A percentile compares a stretch with the other conserved stretches of the same genome.
phyloP scores from a whole-genome alignment of 2,113 vertebrate genomes.

The Lanius ludovicianus region DNA sequence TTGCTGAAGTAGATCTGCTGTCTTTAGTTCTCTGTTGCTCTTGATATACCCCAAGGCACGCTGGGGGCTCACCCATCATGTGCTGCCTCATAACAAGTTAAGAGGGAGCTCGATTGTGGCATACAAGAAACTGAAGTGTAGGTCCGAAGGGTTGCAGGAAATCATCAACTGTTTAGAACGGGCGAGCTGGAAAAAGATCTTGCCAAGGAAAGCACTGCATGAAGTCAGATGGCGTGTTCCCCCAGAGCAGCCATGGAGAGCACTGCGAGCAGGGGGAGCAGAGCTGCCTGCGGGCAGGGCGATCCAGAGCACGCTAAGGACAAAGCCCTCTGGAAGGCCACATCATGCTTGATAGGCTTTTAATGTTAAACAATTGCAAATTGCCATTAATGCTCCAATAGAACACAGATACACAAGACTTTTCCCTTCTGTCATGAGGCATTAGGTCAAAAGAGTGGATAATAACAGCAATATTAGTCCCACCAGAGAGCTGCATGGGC shows the following conservation, averaged over 20 bases:
- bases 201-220: neutral
- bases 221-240: neutral
- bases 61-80: slow-evolving; percentile 34
- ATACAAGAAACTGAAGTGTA: neutral
- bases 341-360: neutral
- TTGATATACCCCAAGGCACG: slow-evolving; percentile 9
- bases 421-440: neutral
- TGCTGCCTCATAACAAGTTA: neutral
- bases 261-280: neutral
- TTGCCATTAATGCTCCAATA: neutral
- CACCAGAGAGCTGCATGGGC: neutral
- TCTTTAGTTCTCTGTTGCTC: slow-evolving; percentile 1
- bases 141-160: slow-evolving; percentile 12
- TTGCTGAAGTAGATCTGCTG: slow-evolving; percentile 26
- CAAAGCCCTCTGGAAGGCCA: neutral
- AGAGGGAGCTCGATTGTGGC: neutral
- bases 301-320: neutral
- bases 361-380: slow-evolving; percentile 18
- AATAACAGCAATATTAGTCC: neutral
- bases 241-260: neutral
- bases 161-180: neutral
- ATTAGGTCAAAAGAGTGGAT: neutral
- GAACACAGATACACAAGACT: neutral
- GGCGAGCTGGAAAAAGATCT: neutral
- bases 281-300: neutral